Evolutionary conservation across 2,888 invertebrate genomes (phyloP), one percentile per base, ranked within the genome.

Genomic region (Scaptodrosophila latifasciaeformis): DNA sequence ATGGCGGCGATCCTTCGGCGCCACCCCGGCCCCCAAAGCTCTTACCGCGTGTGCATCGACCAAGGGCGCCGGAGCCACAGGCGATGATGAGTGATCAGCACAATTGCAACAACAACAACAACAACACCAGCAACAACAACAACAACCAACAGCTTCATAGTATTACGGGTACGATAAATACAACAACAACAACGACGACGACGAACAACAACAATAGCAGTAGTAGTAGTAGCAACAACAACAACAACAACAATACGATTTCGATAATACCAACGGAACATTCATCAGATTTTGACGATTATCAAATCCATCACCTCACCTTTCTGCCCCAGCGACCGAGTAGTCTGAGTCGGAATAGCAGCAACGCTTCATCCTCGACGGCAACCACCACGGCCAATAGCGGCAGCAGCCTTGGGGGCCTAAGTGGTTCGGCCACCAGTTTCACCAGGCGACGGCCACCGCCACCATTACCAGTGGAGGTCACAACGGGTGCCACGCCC

Each of bases 1-100:
- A 92, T 91, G 91, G 92, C 90, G 91, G 91, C 90, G 86, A 87
- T 86, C 91, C 90, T 89, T 90, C 90, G 90, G 90, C 90, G 90
- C 91, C 91, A 89, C 91, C 90, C 88, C 89, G 90, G 89, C 91
- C 90, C 89, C 90, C 91, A 87, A 90, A 91, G 89, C 89, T 90
- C 87, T 89, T 90, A 89, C 91, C 91, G 88, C 91, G 91, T 88
- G 89, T 90, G 85, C 90, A 90, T 89, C 87, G 89, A 84, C 85
- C 86, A 72, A 83, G 86, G 89, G 87, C 89, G 87, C 87, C 88
- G 70, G 90, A 91, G 90, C 87, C 88, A 85, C 84, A 86, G 82
- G 86, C 86, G 84, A 88, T 88, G 88, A 87, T 84, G 85, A 56
- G 21, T 60, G 61, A 31, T 54, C 54, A 63, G 2, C 65, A 66